Conservation (phyloP, 2,797 vertebrate genomes). For the Aeoliscus strigatus region DNA sequence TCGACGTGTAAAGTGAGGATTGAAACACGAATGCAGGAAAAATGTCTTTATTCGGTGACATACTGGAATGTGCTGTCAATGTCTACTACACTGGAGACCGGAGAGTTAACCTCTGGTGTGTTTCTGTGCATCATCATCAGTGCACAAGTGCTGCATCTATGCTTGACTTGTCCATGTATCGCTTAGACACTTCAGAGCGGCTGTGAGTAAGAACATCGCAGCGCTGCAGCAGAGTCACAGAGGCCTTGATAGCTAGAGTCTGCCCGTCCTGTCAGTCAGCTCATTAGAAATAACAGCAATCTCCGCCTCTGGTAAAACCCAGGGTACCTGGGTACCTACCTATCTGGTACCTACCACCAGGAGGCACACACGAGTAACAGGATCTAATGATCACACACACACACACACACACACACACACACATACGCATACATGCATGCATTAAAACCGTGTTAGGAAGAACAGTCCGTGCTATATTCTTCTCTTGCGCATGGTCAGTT, state of each 20-base stretch:
- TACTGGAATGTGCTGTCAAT: neutral
- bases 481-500: constrained; percentile 13
- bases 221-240: constrained; percentile 56
- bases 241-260: constrained; percentile 41
- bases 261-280: constrained; percentile 54
- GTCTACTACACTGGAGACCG: constrained; percentile 1
- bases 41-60: neutral
- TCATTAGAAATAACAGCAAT: constrained; percentile 67
- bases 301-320: constrained; percentile 48
- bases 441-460: no score
- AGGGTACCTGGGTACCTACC: constrained; percentile 49
- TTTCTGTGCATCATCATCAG: no score
- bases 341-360: constrained; percentile 57
- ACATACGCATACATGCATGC: no score
- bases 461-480: no score
- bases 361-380: constrained; percentile 60
- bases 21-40: constrained; percentile 20
- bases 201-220: constrained; percentile 26
- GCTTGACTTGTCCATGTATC: no score
- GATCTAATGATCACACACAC: constrained; percentile 20
- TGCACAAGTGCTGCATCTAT: no score
- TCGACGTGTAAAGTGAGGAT: constrained; percentile 44
- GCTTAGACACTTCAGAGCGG: constrained; percentile 32
- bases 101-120: no score
- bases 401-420: constrained; percentile 7